Percentiles rank a stretch among this genome's conserved stretches.
These are phyloP conservation scores for Actinia tenebrosa DNA, from an alignment of 64 coral and sea anemone species.

Conservation along the genomic window DNA sequence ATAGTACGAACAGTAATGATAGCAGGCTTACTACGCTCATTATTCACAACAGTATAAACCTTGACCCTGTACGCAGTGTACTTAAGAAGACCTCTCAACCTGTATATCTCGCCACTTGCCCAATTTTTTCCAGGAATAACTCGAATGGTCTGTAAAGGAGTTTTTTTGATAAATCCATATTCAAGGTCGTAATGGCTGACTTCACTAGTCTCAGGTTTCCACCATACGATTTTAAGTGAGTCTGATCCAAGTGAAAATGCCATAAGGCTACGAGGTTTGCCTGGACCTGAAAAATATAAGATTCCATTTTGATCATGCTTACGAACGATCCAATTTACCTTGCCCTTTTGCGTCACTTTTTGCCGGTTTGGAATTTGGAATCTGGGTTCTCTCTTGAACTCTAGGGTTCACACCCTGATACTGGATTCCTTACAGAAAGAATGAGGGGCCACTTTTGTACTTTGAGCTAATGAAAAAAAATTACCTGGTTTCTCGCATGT, in stretches of 20 bases:
- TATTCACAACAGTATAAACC: neutral
- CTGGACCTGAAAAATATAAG: neutral
- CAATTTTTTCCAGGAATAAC: neutral
- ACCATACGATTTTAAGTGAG: constrained; percentile 6
- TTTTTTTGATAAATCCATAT: neutral
- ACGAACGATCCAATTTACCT: no score
- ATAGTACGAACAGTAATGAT: neutral
- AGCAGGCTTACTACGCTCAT: neutral
- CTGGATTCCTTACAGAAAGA: no score
- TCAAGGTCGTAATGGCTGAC: neutral
- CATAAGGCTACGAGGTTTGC: neutral
- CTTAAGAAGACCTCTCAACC: neutral
- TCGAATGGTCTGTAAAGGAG: neutral
- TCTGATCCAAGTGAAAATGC: neutral
- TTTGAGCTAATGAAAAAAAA: no score
- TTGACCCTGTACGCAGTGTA: neutral
- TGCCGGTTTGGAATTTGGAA: no score
- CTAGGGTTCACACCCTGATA: no score
- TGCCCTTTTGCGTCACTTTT: no score
- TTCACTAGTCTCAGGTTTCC: neutral
- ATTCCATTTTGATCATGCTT: no score
- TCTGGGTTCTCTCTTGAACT: no score
- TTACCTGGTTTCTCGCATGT: neutral
- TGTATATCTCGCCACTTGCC: neutral
- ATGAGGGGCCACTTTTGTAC: no score